Evolutionary conservation across 2,888 invertebrate species (phyloP), one percentile per base, ranked within the genome.

Genomic region (Cryptophagus acutangulus): DNA sequence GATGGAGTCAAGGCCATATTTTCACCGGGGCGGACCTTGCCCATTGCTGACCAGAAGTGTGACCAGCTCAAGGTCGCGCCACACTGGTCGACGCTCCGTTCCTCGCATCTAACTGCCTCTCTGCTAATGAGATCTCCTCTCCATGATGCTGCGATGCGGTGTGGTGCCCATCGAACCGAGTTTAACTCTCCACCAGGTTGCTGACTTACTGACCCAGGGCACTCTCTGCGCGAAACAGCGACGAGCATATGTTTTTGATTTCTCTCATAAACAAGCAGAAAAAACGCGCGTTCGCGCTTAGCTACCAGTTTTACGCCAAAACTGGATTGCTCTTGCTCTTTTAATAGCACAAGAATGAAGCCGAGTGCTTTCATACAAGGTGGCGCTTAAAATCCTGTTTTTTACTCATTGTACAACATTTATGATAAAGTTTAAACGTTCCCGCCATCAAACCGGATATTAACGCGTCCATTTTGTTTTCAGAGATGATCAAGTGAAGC

Each of bases 401-500:
- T n/a, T n/a, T n/a, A n/a, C n/a, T n/a, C n/a, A n/a, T n/a, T n/a
- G n/a, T n/a, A n/a, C n/a, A n/a, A n/a, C n/a, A n/a, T n/a, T n/a
- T n/a, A n/a, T n/a, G n/a, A n/a, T n/a, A n/a, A n/a, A n/a, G n/a
- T n/a, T n/a, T n/a, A n/a, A n/a, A n/a, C n/a, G n/a, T n/a, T n/a
- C n/a, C n/a, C n/a, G n/a, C n/a, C n/a, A n/a, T n/a, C n/a, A n/a
- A n/a, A n/a, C n/a, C n/a, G n/a, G n/a, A n/a, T n/a, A n/a, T n/a
- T n/a, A n/a, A n/a, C n/a, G n/a, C n/a, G n/a, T n/a, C n/a, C n/a
- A 6, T n/a, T 57, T 41, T 58, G 53, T 58, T 47, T 74, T 15
- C 76, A 78, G 78, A 77, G 74, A 77, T 75, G 73, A 55, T 62
- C 63, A 72, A 71, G 51, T 49, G 45, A 46, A 43, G 39, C 31